phyloP scores from a whole-genome alignment of 1,140 invertebrate species.

The Drosophila oshimai region DNA sequence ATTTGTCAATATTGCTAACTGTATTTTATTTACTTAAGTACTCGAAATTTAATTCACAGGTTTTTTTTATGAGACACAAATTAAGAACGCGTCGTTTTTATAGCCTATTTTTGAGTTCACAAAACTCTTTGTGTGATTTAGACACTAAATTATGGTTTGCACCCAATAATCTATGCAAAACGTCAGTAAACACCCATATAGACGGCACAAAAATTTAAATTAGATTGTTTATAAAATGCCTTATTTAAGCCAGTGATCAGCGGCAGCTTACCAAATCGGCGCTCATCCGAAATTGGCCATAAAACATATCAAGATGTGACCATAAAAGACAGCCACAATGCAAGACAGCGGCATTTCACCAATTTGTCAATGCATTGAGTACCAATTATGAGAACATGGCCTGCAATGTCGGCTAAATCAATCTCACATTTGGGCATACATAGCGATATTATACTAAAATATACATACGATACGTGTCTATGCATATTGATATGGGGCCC shows the following conservation, averaged over 20 bases:
- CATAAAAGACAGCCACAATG: constrained; percentile 21
- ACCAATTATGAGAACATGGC: constrained; percentile 14
- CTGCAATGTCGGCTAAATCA: constrained; percentile 3
- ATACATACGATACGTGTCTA: constrained; percentile 18
- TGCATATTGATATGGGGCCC: constrained; percentile 51
- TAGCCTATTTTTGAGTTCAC: constrained; percentile 3
- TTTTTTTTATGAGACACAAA: neutral
- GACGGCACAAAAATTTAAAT: constrained; percentile 18
- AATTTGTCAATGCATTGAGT: constrained; percentile 18
- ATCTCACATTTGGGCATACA: no score
- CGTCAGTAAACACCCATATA: neutral
- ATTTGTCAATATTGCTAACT: constrained; percentile 31
- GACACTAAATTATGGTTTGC: neutral
- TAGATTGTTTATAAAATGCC: constrained; percentile 14
- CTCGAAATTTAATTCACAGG: neutral
- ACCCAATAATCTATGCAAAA: constrained; percentile 16
- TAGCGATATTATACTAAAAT: constrained; percentile 1
- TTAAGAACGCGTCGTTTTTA: constrained; percentile 1
- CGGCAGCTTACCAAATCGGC: constrained; percentile 16
- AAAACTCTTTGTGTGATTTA: neutral
- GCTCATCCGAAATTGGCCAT: constrained; percentile 25
- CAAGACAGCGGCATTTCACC: constrained; percentile 16
- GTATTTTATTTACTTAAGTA: constrained; percentile 28
- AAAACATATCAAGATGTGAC: constrained; percentile 7
- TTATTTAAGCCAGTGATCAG: constrained; percentile 4